Conservation (phyloP, 1,140 invertebrate species). For the Cryptotermes secundus region DNA sequence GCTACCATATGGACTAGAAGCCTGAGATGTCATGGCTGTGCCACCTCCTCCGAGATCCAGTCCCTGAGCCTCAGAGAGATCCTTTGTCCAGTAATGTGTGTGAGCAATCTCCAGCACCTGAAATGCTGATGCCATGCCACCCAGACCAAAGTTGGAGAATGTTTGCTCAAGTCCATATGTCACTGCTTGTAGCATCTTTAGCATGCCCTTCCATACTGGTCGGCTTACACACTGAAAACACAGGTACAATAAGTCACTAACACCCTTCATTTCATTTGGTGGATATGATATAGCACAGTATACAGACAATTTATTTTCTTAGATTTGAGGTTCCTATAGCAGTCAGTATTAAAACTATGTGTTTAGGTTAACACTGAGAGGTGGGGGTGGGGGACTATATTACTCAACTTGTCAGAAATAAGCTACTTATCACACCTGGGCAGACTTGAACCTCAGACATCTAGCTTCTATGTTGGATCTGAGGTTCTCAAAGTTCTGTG, state of each 20-base stretch:
- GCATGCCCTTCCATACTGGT: conserved; percentile 94
- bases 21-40: conserved; percentile 46
- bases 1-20: conserved; percentile 74
- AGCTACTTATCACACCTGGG: too few species aligned
- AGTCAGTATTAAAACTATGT: too few species aligned
- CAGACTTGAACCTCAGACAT: too few species aligned
- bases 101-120: conserved; percentile 97
- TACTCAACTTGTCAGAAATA: too few species aligned
- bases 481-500: too few species aligned
- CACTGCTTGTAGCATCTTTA: conserved; percentile 87
- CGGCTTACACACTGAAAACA: conserved; percentile 76
- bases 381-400: too few species aligned
- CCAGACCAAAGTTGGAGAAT: conserved; percentile 89
- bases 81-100: conserved; percentile 96
- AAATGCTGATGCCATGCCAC: conserved; percentile 96
- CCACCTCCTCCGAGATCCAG: conserved; percentile 36
- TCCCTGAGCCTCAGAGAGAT: conserved; percentile 58
- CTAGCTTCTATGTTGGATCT: too few species aligned
- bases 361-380: too few species aligned
- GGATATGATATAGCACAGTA: too few species aligned
- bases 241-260: neutral
- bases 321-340: too few species aligned
- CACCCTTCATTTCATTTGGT: too few species aligned
- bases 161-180: conserved; percentile 89
- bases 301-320: too few species aligned